Percentiles rank a stretch among this genome's conserved stretches.
Evolutionary conservation across 2,888 invertebrate species (phyloP).

Genomic region (Campoletis raptor): DNA sequence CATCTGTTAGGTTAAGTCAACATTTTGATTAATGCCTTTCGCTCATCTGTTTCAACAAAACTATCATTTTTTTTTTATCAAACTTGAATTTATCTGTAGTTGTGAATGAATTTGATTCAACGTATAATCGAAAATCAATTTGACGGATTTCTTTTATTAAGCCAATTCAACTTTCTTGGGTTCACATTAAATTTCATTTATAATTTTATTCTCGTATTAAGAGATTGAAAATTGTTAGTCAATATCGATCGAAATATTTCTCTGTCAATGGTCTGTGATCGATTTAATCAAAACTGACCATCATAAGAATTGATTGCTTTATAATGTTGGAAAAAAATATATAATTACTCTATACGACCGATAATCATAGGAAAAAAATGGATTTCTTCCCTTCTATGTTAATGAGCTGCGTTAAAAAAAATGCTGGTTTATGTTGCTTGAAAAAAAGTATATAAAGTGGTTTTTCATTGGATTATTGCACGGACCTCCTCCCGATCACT

Average conservation of each 20-base stretch:
- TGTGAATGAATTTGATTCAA: neutral
- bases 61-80: neutral
- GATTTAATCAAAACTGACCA: neutral
- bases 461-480: slow-evolving; percentile 12
- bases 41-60: neutral
- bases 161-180: neutral
- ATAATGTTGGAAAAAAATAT: neutral
- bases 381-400: neutral
- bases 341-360: neutral
- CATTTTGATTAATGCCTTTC: neutral
- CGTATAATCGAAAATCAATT: neutral
- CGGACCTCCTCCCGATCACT: neutral
- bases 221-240: neutral
- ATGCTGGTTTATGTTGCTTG: neutral
- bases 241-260: neutral
- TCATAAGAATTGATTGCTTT: neutral
- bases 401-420: neutral
- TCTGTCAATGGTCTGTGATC: neutral
- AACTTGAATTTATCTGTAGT: neutral
- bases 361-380: neutral
- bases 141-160: neutral
- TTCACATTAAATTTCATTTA: neutral
- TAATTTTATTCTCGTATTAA: neutral
- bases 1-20: neutral
- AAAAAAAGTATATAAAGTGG: slow-evolving; percentile 2